A percentile compares a stretch with the other conserved stretches of the same genome.
These are phyloP conservation scores for Mormyrus hasselquistii DNA, from an alignment of 2,797 vertebrate species.

Conservation along the genomic window DNA sequence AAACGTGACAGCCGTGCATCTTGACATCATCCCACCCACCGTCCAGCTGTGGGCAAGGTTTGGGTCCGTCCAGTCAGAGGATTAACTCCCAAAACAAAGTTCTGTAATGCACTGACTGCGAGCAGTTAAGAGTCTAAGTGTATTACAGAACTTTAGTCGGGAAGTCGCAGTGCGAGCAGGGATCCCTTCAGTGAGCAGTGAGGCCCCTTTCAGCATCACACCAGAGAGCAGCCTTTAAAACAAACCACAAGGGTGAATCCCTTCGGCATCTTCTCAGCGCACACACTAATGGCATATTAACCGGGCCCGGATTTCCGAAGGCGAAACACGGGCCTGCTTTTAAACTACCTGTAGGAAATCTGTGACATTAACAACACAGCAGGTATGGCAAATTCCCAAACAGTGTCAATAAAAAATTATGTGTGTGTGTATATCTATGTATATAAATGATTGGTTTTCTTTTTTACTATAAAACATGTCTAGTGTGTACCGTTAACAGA, in stretches of 20 bases:
- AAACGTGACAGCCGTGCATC: neutral
- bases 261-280: conserved; percentile 5
- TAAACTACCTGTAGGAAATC: neutral
- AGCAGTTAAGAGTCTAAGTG: conserved; percentile 71
- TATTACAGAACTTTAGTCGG: conserved; percentile 82
- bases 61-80: conserved; percentile 47
- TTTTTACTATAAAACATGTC: neutral
- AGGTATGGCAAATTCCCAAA: neutral
- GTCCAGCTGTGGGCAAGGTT: conserved; percentile 48
- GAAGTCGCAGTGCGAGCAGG: conserved; percentile 66
- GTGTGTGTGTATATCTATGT: too few species aligned
- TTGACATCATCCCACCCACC: conserved; percentile 22
- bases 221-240: conserved; percentile 45
- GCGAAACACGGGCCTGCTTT: neutral
- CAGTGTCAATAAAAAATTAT: too few species aligned
- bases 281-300: neutral
- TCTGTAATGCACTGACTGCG: conserved; percentile 84
- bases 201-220: conserved; percentile 43
- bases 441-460: neutral
- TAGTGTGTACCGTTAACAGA: neutral
- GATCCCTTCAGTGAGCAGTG: conserved; percentile 53
- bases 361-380: neutral
- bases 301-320: neutral
- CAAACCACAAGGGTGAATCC: conserved; percentile 39
- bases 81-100: conserved; percentile 79